Evolutionary conservation across 2,113 vertebrate genomes (phyloP).

Genomic region (Hystrix brachyura): DNA sequence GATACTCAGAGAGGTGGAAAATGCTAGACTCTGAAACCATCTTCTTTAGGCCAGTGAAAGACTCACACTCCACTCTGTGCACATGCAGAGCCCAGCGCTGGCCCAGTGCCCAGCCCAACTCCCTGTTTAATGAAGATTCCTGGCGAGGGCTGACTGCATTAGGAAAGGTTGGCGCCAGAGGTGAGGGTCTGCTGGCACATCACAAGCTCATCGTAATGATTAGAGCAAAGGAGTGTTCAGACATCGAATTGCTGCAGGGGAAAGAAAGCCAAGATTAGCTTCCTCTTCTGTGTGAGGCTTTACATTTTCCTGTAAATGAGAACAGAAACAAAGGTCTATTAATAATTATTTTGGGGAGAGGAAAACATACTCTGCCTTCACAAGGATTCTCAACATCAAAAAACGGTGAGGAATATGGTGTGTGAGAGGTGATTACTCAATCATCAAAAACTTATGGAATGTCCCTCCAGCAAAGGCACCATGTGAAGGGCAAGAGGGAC

Average conservation of each 20-base stretch:
- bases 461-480: not conserved
- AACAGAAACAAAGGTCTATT: not conserved
- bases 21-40: not conserved
- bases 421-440: not conserved
- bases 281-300: not conserved
- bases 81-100: not conserved
- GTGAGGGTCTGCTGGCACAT: constrained; percentile 45
- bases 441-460: not conserved
- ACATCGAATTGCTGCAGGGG: constrained; percentile 18
- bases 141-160: not conserved
- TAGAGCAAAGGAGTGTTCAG: constrained; percentile 64
- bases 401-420: not conserved
- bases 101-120: not conserved
- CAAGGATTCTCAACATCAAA: not conserved
- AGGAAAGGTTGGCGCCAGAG: constrained; percentile 55
- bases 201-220: constrained; percentile 14
- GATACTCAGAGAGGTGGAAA: constrained; percentile 62
- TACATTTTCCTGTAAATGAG: constrained; percentile 8
- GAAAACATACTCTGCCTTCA: not conserved
- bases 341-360: not conserved
- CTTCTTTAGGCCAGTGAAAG: not conserved
- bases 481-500: not conserved
- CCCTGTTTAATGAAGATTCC: constrained; percentile 37
- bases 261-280: not conserved
- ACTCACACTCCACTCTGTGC: not conserved